These are phyloP conservation scores for Loxodonta africana DNA, from an alignment of 2,113 vertebrate genomes.

Conservation along the genomic window DNA sequence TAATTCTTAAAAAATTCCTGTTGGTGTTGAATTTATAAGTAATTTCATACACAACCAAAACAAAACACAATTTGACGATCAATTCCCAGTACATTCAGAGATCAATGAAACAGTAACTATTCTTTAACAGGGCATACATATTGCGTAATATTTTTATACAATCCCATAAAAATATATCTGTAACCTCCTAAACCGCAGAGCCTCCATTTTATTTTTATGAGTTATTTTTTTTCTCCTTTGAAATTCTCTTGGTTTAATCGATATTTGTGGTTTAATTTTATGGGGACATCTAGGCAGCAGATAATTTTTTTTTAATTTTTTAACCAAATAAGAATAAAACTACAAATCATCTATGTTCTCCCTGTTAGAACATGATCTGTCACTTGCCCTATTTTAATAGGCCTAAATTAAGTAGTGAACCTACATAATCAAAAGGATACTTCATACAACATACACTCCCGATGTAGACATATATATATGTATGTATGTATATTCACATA, in stretches of 20 bases:
- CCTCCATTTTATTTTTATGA: conserved; percentile 13
- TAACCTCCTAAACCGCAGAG: conserved; percentile 23
- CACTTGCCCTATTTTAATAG: background rate
- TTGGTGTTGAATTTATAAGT: conserved; percentile 36
- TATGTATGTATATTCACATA: background rate
- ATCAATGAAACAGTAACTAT: conserved; percentile 25
- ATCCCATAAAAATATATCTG: conserved; percentile 37
- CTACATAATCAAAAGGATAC: background rate
- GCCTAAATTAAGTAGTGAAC: background rate
- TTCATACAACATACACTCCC: background rate
- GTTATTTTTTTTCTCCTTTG: conserved; percentile 13
- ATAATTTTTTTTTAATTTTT: background rate
- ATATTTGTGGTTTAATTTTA: conserved; percentile 50
- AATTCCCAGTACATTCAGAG: conserved; percentile 11
- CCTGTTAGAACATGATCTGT: background rate
- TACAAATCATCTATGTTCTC: background rate
- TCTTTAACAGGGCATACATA: conserved; percentile 65
- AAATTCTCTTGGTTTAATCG: conserved; percentile 18
- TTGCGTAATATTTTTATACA: conserved; percentile 76
- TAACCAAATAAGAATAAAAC: conserved; percentile 16
- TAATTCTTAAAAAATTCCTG: conserved; percentile 6
- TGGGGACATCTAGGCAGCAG: background rate
- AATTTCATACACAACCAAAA: background rate
- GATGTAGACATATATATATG: background rate
- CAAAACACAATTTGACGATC: background rate